phyloP scores from a whole-genome alignment of 2,113 vertebrate species.

The Pantherophis guttatus region DNA sequence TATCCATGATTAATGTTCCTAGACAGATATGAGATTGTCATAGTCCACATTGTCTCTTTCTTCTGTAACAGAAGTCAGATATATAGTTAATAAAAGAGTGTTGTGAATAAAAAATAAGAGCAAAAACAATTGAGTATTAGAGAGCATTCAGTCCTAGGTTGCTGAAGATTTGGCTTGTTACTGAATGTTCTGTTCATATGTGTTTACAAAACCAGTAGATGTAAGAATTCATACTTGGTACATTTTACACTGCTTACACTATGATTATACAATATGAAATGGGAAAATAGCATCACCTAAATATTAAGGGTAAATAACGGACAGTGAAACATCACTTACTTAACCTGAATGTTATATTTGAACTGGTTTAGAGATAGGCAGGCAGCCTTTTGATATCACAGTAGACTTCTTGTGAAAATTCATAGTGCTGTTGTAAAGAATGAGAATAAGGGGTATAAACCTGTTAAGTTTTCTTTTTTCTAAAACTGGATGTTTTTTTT shows the following conservation, averaged over 20 bases:
- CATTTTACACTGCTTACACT: neutral
- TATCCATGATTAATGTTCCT: neutral
- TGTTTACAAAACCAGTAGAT: neutral
- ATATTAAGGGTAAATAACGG: neutral
- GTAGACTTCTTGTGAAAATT: neutral
- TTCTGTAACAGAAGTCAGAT: neutral
- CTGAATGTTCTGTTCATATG: neutral
- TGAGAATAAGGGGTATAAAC: neutral
- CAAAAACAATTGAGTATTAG: neutral
- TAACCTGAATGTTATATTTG: neutral
- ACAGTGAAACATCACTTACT: neutral
- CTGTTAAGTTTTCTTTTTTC: neutral
- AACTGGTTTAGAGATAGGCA: neutral
- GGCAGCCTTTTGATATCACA: neutral
- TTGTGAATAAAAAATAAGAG: neutral
- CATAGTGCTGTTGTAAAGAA: neutral
- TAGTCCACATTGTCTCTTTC: neutral
- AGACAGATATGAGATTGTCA: neutral
- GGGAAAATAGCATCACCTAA: neutral
- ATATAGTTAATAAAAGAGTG: neutral
- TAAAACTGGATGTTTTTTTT: neutral
- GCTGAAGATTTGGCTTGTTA: neutral
- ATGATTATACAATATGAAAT: neutral
- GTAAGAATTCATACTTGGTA: neutral
- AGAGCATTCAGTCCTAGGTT: neutral